Evolutionary conservation across 2,797 vertebrate genomes (phyloP).

Genomic region (Lithobates sylvaticus): DNA sequence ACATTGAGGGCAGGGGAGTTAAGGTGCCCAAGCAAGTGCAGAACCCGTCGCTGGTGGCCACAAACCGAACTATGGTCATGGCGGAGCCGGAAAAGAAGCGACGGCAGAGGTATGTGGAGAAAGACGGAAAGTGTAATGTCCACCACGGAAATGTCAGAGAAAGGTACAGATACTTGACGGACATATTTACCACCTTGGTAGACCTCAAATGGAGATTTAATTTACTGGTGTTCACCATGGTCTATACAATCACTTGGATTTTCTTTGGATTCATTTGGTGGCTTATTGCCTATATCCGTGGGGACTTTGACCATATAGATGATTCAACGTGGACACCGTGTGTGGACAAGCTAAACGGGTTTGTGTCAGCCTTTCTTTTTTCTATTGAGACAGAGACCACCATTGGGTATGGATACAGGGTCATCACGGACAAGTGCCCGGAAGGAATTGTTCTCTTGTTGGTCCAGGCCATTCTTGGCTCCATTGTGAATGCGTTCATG

Average conservation of each 20-base stretch:
- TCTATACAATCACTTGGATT: slow-evolving; percentile 95
- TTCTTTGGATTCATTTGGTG: slow-evolving; percentile 98
- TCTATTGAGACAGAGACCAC: slow-evolving; percentile 98
- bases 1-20: slow-evolving; percentile 91
- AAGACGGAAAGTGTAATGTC: slow-evolving; percentile 97
- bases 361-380: slow-evolving; percentile 96
- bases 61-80: slow-evolving; percentile 90
- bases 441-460: slow-evolving; percentile 95
- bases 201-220: slow-evolving; percentile 98
- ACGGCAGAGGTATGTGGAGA: slow-evolving; percentile 95
- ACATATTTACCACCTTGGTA: slow-evolving; percentile 96
- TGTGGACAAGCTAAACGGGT: slow-evolving; percentile 96
- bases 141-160: slow-evolving; percentile 97
- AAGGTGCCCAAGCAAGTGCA: slow-evolving; percentile 89
- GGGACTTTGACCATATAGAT: slow-evolving; percentile 89
- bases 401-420: slow-evolving; percentile 94
- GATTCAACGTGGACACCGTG: slow-evolving; percentile 94
- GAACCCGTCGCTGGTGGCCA: slow-evolving; percentile 84
- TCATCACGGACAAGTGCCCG: slow-evolving; percentile 96
- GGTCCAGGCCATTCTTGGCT: slow-evolving; percentile 95
- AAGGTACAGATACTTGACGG: slow-evolving; percentile 95
- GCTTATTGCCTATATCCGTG: slow-evolving; percentile 95
- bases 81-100: slow-evolving; percentile 87
- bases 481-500: slow-evolving; percentile 98
- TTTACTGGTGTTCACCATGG: slow-evolving; percentile 95